These are phyloP conservation scores for Heliconius sara DNA, from an alignment of 2,888 invertebrate species.

Conservation along the genomic window DNA sequence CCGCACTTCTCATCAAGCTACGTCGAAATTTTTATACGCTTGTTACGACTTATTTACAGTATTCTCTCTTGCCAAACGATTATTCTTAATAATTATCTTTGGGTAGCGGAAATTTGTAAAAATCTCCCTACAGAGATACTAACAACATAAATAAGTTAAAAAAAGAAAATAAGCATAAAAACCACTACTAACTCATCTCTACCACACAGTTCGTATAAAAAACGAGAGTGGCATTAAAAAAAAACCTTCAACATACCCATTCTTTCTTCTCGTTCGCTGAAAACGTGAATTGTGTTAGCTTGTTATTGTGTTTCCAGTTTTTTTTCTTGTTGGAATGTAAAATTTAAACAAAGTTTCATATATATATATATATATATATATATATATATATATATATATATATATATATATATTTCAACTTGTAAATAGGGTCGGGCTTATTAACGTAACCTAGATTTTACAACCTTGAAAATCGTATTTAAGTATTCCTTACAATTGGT, in stretches of 20 bases:
- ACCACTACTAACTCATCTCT: background rate
- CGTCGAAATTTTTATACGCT: too few species aligned
- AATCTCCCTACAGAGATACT: too few species aligned
- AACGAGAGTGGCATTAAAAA: background rate
- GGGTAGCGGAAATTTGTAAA: too few species aligned
- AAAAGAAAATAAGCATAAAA: background rate
- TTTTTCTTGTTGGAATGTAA: conserved; percentile 3
- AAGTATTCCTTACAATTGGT: background rate
- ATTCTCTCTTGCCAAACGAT: too few species aligned
- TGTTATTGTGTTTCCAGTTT: conserved; percentile 9
- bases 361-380: conserved; percentile 6
- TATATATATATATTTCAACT: conserved; percentile 4
- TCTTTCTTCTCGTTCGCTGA: background rate
- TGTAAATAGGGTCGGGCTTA: conserved; percentile 17
- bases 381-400: too few species aligned
- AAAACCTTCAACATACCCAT: background rate
- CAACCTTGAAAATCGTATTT: conserved; percentile 14
- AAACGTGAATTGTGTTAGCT: conserved; percentile 16
- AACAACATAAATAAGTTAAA: too few species aligned
- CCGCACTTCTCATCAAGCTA: too few species aligned
- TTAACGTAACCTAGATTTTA: conserved; percentile 19
- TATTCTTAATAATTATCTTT: too few species aligned
- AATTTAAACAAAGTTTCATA: conserved; percentile 8
- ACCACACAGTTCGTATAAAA: background rate
- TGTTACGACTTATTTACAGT: too few species aligned